Percentiles rank a stretch among this genome's conserved stretches.
Conservation (phyloP, 1,140 invertebrate genomes). For the Drosophila varians region DNA sequence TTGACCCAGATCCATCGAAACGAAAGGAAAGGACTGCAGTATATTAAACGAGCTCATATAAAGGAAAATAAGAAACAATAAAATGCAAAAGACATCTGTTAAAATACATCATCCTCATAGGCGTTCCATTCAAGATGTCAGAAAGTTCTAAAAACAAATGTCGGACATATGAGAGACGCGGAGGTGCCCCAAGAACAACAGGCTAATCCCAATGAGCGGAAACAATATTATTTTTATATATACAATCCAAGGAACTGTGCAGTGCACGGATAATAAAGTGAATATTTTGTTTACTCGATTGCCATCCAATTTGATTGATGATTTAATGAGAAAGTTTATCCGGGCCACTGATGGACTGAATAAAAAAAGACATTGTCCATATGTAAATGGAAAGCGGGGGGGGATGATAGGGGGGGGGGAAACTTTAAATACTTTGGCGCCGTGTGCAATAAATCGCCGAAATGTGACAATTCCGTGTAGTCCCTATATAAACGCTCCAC, state of each 20-base stretch:
- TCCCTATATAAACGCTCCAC: slow-evolving; percentile 8
- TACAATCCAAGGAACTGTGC: slow-evolving; percentile 16
- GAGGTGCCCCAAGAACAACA: slow-evolving; percentile 7
- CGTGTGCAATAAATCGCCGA: slow-evolving; percentile 73
- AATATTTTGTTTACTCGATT: slow-evolving; percentile 59
- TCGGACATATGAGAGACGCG: slow-evolving; percentile 47
- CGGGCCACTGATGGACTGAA: slow-evolving; percentile 8
- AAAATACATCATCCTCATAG: slow-evolving; percentile 66
- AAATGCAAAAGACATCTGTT: slow-evolving; percentile 68
- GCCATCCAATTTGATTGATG: slow-evolving; percentile 56
- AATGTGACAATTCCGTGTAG: slow-evolving; percentile 44
- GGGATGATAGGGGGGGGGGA: not conserved
- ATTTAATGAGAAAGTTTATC: slow-evolving; percentile 35
- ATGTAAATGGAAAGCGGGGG: not conserved
- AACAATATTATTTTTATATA: slow-evolving; percentile 21
- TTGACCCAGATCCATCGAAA: slow-evolving; percentile 51
- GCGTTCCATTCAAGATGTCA: slow-evolving; percentile 54
- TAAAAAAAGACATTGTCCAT: slow-evolving; percentile 3
- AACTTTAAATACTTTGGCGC: slow-evolving; percentile 42
- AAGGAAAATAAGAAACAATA: slow-evolving; percentile 5
- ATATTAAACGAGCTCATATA: slow-evolving; percentile 22
- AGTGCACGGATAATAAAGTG: slow-evolving; percentile 37
- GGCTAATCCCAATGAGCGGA: slow-evolving; percentile 38
- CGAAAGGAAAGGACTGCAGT: slow-evolving; percentile 31
- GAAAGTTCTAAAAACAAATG: slow-evolving; percentile 74